phyloP scores from a whole-genome alignment of 2,797 vertebrate genomes.

The Chiloscyllium punctatum region DNA sequence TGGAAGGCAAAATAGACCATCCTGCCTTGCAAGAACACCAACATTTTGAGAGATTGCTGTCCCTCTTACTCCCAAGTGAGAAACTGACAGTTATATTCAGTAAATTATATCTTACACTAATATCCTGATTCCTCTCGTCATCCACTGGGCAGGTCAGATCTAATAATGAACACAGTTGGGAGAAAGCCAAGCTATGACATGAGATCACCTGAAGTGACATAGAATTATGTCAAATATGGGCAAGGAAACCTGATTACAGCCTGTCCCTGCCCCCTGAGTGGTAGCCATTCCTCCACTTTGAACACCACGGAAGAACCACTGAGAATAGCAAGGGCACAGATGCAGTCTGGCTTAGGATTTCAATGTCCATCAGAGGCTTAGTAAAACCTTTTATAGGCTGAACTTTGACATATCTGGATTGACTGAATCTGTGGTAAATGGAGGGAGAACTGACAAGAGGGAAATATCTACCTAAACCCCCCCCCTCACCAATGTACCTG shows the following conservation, averaged over 20 bases:
- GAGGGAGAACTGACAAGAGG: not conserved
- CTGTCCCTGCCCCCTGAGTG: not conserved
- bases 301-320: not conserved
- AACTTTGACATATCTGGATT: not conserved
- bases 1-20: too few species aligned
- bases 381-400: not conserved
- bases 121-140: not conserved
- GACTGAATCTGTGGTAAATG: not conserved
- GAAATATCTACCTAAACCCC: not conserved
- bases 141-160: not conserved
- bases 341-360: too few species aligned
- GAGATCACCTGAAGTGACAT: not conserved
- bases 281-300: not conserved
- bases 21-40: not conserved
- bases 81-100: not conserved
- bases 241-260: not conserved
- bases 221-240: not conserved
- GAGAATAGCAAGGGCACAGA: not conserved
- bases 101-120: not conserved
- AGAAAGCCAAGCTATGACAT: not conserved
- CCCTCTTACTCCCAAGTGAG: not conserved
- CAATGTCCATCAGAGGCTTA: not conserved
- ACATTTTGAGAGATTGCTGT: not conserved
- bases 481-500: not conserved
- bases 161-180: not conserved